Conservation (phyloP, 2,113 vertebrate species). For the Illadopsis cleaveri region DNA sequence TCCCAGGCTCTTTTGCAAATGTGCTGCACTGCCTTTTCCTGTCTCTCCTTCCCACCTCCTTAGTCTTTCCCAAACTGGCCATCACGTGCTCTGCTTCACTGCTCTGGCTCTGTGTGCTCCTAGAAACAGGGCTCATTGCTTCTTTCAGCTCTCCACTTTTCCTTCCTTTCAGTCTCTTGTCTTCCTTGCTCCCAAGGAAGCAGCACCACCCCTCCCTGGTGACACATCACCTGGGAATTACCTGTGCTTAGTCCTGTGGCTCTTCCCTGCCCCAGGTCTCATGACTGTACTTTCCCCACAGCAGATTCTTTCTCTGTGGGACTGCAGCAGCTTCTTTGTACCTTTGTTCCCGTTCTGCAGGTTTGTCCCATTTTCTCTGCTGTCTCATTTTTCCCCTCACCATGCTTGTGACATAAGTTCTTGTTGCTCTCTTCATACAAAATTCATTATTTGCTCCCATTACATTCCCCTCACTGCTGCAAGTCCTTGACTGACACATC, state of each 20-base stretch:
- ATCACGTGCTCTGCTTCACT: neutral
- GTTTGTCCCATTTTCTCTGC: neutral
- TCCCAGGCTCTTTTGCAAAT: neutral
- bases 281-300: neutral
- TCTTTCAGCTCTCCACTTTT: neutral
- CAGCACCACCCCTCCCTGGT: neutral
- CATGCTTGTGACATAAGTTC: neutral
- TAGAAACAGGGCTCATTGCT: neutral
- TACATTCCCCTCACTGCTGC: neutral
- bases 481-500: neutral
- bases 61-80: neutral
- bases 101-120: neutral
- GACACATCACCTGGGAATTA: neutral
- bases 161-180: neutral
- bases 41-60: neutral
- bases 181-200: neutral
- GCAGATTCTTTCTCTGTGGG: neutral
- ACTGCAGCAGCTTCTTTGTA: neutral
- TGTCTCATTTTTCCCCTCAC: neutral
- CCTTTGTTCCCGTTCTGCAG: neutral
- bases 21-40: neutral
- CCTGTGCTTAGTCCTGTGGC: accelerated
- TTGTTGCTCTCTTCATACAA: neutral
- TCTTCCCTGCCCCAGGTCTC: neutral
- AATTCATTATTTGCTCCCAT: neutral